Evolutionary conservation across 2,888 invertebrate genomes (phyloP).

Genomic region (Agrochola lota): DNA sequence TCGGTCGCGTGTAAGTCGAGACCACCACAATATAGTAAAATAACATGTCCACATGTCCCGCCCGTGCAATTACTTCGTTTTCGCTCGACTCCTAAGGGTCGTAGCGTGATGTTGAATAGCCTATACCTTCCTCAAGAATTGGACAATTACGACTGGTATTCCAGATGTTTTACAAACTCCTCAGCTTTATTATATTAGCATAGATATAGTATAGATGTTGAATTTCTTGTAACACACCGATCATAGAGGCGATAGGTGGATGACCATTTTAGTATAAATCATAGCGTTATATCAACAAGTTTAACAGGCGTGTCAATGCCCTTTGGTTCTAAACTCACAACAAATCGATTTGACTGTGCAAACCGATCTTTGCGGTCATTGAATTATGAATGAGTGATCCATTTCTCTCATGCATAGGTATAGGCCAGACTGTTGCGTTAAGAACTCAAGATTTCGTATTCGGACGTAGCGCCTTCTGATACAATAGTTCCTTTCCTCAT

Average conservation of each 20-base stretch:
- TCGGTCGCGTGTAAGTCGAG: no score
- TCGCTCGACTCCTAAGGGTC: not conserved
- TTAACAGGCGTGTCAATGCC: slow-evolving; percentile 42
- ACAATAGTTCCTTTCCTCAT: not conserved
- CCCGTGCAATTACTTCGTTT: not conserved
- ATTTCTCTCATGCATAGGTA: slow-evolving; percentile 38
- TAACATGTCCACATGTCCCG: no score
- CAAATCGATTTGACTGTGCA: slow-evolving; percentile 53
- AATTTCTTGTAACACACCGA: not conserved
- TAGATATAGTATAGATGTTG: no score
- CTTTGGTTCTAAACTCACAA: slow-evolving; percentile 36
- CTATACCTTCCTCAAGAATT: no score
- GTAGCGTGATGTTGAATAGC: no score
- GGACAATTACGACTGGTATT: no score
- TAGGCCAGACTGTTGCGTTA: slow-evolving; percentile 2
- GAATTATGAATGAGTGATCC: slow-evolving; percentile 58
- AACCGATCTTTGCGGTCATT: slow-evolving; percentile 45
- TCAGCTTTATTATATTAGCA: not conserved
- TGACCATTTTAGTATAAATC: slow-evolving; percentile 12
- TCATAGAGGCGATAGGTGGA: not conserved
- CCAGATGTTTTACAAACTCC: not conserved
- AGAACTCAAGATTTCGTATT: not conserved
- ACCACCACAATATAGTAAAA: no score
- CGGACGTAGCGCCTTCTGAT: not conserved
- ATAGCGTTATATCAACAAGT: not conserved